These are phyloP conservation scores for Cryptocephalus moraei DNA, from an alignment of 2,888 invertebrate genomes.

Conservation along the genomic window DNA sequence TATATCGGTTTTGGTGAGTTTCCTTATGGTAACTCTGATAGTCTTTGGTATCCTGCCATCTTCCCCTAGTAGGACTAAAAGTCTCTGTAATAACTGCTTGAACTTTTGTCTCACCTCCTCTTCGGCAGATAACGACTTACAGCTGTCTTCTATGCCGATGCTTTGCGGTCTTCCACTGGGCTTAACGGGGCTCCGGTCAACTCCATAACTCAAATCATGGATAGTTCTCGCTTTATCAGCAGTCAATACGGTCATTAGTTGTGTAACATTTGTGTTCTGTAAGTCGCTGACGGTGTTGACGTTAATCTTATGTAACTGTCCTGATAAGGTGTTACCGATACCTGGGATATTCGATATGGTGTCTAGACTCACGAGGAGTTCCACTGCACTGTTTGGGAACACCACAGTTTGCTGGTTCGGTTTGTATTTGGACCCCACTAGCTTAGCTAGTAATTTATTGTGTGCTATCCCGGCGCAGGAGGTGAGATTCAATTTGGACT, in stretches of 20 bases:
- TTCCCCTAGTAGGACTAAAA: constrained; percentile 61
- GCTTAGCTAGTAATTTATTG: constrained; percentile 75
- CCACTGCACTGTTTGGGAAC: constrained; percentile 56
- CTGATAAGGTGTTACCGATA: constrained; percentile 61
- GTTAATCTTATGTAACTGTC: constrained; percentile 53
- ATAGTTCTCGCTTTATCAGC: constrained; percentile 58
- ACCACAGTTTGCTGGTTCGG: constrained; percentile 76
- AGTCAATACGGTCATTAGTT: constrained; percentile 47
- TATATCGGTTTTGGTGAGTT: constrained; percentile 50
- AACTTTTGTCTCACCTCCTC: constrained; percentile 67
- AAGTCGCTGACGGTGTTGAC: constrained; percentile 59
- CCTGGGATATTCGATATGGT: constrained; percentile 60
- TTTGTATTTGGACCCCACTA: constrained; percentile 62
- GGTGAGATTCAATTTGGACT: constrained; percentile 60
- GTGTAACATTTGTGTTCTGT: constrained; percentile 47
- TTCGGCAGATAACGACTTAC: constrained; percentile 60
- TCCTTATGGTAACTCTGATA: constrained; percentile 63
- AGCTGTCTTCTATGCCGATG: constrained; percentile 72
- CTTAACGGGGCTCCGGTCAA: constrained; percentile 62
- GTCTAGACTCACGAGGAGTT: constrained; percentile 55
- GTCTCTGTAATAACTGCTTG: constrained; percentile 54
- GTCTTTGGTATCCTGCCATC: constrained; percentile 71
- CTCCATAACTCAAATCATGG: constrained; percentile 62
- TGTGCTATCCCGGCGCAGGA: constrained; percentile 76
- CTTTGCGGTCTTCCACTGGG: constrained; percentile 67